phyloP scores from a whole-genome alignment of 2,113 vertebrate species.

The Platycercus adscitus region DNA sequence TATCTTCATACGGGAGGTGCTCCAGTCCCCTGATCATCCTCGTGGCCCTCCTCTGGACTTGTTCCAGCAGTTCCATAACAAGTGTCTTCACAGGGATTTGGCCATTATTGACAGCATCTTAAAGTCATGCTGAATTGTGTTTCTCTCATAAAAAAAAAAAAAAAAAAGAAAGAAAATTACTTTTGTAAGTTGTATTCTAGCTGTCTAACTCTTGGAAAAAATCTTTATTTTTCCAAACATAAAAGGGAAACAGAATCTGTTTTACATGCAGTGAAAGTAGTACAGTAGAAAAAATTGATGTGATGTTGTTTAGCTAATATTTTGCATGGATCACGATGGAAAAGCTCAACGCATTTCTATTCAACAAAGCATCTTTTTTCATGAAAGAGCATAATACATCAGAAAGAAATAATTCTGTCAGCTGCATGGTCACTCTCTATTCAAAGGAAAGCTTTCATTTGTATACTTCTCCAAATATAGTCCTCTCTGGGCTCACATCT shows the following conservation, averaged over 20 bases:
- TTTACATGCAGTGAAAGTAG: neutral
- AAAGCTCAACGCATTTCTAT: neutral
- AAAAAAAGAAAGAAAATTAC: neutral
- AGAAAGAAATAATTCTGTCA: conserved; percentile 38
- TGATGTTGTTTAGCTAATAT: neutral
- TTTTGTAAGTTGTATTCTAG: neutral
- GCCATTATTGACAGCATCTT: neutral
- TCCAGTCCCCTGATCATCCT: no score
- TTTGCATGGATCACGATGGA: neutral
- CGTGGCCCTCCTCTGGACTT: no score
- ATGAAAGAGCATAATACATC: conserved; percentile 57
- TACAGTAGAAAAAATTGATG: neutral
- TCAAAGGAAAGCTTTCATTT: conserved; percentile 5
- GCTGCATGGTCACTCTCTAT: neutral
- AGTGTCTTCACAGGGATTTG: neutral
- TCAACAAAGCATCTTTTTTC: neutral
- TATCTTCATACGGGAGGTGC: no score
- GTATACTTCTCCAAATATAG: neutral
- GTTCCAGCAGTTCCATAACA: neutral
- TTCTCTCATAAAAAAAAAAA: neutral
- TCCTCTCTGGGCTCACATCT: neutral
- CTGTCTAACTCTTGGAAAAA: neutral
- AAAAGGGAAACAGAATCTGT: neutral
- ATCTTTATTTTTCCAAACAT: neutral
- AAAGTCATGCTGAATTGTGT: neutral